Evolutionary conservation across 2,797 vertebrate genomes (phyloP).

Genomic region (Apodemus agrarius): DNA sequence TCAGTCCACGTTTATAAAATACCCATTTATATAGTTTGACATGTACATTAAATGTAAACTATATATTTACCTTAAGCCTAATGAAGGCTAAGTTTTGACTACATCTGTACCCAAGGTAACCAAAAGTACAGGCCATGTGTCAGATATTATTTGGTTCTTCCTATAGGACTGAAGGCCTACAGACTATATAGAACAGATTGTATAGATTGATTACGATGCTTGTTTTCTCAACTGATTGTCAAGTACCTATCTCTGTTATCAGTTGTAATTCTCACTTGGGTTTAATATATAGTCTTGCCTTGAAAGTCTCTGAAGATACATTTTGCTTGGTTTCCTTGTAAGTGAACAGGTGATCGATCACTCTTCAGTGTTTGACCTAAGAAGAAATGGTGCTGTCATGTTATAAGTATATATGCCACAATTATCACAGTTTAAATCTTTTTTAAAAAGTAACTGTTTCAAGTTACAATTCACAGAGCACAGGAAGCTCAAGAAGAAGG

Average conservation of each 20-base stretch:
- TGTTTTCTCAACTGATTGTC: neutral
- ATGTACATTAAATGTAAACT: neutral
- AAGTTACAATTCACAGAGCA: neutral
- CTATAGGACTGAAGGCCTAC: neutral
- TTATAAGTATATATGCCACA: neutral
- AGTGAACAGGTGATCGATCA: neutral
- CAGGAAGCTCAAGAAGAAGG: too few species aligned
- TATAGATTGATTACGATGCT: neutral
- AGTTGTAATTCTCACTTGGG: neutral
- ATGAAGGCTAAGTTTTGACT: neutral
- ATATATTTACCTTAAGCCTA: neutral
- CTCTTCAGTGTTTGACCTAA: neutral
- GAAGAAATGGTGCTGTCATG: neutral
- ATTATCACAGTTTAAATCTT: neutral
- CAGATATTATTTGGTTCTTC: neutral
- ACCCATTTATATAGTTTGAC: neutral
- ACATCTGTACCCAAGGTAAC: neutral
- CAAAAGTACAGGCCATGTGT: neutral
- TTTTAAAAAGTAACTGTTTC: neutral
- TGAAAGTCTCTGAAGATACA: neutral
- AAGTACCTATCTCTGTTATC: neutral
- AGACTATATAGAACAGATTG: neutral
- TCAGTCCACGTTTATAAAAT: neutral
- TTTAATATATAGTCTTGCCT: constrained; percentile 15
- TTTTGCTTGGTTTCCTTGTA: neutral